Base-by-base conservation (phyloP, 2,113 vertebrate genomes). In the Coreoperca whiteheadi region DNA sequence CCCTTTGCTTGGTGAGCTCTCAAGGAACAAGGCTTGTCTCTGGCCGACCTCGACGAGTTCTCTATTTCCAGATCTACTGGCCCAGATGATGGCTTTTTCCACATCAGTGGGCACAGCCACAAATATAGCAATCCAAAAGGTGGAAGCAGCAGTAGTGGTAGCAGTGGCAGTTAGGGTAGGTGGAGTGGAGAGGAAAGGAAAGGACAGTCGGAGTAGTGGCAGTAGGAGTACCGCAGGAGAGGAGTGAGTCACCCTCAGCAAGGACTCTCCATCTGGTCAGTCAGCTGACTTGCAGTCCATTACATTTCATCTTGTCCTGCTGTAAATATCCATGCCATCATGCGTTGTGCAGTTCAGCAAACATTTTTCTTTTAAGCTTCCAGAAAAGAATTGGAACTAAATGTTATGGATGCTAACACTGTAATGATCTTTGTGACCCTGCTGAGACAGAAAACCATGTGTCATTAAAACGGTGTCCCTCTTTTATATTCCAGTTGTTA, bases 21-120 rank as follows among this genome's bases (percentile, higher is more conserved):
- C 85, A 56, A 59, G 63, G 84, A 82, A 88, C 63, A 89, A 85
- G 92, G 80, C 87, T 83, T 87, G 92, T 91, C 91, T 91, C 64
- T 74, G 89, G 78, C 79, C 68, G 92, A 95, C 95, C 94, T 89
- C 85, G 14, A 84, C 89, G 86, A 92, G 88, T 93, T 94, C 94
- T 95, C 94, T 91, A 96, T 96, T 96, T 96, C 95, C 95, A 96
- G 90, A 95, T 95, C 93, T 94, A 94, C 92, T 96, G 95, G 93
- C 94, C 94, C 94, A 95, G 93, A 95, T 95, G 95, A 96, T 96
- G 92, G 93, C 93, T 96, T 96, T 96, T 96, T 96, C 94, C 94
- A 95, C 95, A 94, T 93, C 94, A 92, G 83, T 94, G 90, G 90
- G 70, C 91, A 70, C 93, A 89, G 91, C 91, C 90, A 93, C 95